Percentiles rank a stretch among this genome's conserved stretches.
phyloP scores from a whole-genome alignment of 2,888 invertebrate genomes.

The Limnephilus marmoratus region DNA sequence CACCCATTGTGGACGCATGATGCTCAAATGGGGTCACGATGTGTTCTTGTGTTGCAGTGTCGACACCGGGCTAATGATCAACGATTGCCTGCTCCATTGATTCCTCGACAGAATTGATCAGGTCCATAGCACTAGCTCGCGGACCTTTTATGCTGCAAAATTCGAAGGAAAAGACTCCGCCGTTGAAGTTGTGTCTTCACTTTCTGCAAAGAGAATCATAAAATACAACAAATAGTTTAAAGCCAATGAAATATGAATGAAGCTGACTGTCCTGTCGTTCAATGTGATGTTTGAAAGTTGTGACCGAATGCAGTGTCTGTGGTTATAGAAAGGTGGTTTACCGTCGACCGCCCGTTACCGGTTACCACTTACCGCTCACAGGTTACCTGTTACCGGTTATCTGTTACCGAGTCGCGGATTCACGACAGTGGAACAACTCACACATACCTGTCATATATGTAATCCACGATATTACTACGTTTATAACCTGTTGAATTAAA shows the following conservation, averaged over 20 bases:
- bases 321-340: not conserved
- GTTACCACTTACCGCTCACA: not conserved
- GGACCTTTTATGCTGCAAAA: too few relatives aligned
- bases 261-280: not conserved
- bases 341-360: not conserved
- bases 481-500: not conserved
- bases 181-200: too few relatives aligned
- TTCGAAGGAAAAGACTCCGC: too few relatives aligned
- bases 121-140: too few relatives aligned
- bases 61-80: too few relatives aligned
- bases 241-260: not conserved
- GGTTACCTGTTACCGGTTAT: not conserved
- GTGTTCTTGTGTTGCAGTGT: too few relatives aligned
- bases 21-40: too few relatives aligned
- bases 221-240: too few relatives aligned
- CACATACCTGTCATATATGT: not conserved
- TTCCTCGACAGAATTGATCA: too few relatives aligned
- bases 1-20: too few relatives aligned
- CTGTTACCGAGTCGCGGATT: not conserved
- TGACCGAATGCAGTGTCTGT: not conserved
- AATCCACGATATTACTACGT: not conserved
- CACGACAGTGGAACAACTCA: not conserved
- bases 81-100: too few relatives aligned
- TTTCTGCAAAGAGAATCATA: too few relatives aligned
- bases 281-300: not conserved